Percentiles rank a stretch among this genome's conserved stretches.
Conservation (phyloP, 2,113 vertebrate species). For the Hemiprocne comata region DNA sequence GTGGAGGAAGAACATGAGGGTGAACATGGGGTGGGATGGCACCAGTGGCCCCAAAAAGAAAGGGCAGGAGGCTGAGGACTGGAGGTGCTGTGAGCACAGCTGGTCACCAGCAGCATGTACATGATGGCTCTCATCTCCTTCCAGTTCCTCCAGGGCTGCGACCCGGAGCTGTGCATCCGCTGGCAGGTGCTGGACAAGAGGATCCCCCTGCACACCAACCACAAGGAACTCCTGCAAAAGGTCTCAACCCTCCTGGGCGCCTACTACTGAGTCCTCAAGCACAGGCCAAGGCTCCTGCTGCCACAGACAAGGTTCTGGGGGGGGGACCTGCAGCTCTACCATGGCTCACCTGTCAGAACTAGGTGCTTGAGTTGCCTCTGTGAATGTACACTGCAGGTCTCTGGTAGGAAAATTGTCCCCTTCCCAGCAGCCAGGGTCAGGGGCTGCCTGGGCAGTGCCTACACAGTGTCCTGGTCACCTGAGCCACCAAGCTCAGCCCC, state of each 20-base stretch:
- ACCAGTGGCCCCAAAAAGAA: fast-evolving
- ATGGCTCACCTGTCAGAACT: neutral
- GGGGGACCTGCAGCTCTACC: neutral
- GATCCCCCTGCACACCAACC: conserved; percentile 75
- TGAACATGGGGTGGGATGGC: neutral
- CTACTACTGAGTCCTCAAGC: conserved; percentile 74
- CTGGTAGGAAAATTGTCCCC: neutral
- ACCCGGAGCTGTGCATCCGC: conserved; percentile 58
- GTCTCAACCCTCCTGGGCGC: conserved; percentile 72
- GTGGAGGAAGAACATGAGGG: neutral
- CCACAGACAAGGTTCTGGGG: neutral
- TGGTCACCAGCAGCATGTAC: fast-evolving
- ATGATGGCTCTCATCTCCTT: neutral
- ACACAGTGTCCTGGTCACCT: neutral
- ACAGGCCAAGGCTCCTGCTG: neutral
- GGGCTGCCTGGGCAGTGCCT: neutral
- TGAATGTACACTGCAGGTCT: neutral
- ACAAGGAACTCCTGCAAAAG: conserved; percentile 80
- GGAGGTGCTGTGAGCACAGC: fast-evolving
- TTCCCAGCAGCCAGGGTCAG: neutral
- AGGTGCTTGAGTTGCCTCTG: neutral
- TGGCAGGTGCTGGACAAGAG: conserved; percentile 86
- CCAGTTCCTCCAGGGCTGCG: conserved; percentile 62
- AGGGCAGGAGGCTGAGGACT: neutral
- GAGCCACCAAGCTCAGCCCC: neutral